phyloP scores from a whole-genome alignment of 2,888 invertebrate genomes.

The Dastarcus helophoroides region DNA sequence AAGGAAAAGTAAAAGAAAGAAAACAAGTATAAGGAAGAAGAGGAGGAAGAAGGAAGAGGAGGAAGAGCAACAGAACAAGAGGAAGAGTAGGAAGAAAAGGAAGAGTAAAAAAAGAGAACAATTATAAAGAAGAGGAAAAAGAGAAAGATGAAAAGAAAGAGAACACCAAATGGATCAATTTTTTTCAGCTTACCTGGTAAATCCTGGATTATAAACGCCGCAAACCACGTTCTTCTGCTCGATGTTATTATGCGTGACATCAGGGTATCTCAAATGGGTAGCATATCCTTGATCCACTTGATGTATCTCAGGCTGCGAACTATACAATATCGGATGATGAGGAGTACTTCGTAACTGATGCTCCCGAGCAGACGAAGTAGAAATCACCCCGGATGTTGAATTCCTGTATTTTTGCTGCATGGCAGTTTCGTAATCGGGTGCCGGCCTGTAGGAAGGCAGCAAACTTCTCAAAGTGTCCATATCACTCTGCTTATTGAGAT shows the following conservation, averaged over 20 bases:
- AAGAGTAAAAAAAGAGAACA: no score
- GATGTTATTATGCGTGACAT: conserved; percentile 48
- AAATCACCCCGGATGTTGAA: conserved; percentile 40
- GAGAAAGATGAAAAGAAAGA: no score
- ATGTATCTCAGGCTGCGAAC: conserved; percentile 67
- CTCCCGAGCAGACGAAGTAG: conserved; percentile 28
- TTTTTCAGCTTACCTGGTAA: no score
- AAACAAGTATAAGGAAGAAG: no score
- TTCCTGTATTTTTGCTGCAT: conserved; percentile 72
- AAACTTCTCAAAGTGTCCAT: conserved; percentile 54
- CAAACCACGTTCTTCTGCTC: conserved; percentile 15
- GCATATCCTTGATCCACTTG: conserved; percentile 38
- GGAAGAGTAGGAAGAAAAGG: no score
- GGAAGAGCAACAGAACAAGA: no score
- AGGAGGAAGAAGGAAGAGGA: no score
- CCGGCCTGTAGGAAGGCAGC: conserved; percentile 76
- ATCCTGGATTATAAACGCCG: conserved; percentile 18
- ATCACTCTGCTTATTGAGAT: conserved; percentile 41
- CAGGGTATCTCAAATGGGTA: conserved; percentile 46
- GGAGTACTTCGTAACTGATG: conserved; percentile 31
- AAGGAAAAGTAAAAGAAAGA: no score
- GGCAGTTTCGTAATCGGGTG: conserved; percentile 92
- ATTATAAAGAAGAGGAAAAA: no score
- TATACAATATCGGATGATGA: conserved; percentile 41
- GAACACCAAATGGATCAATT: no score